phyloP scores from a whole-genome alignment of 2,797 vertebrate species.

The Neosilurus mollespiculum region DNA sequence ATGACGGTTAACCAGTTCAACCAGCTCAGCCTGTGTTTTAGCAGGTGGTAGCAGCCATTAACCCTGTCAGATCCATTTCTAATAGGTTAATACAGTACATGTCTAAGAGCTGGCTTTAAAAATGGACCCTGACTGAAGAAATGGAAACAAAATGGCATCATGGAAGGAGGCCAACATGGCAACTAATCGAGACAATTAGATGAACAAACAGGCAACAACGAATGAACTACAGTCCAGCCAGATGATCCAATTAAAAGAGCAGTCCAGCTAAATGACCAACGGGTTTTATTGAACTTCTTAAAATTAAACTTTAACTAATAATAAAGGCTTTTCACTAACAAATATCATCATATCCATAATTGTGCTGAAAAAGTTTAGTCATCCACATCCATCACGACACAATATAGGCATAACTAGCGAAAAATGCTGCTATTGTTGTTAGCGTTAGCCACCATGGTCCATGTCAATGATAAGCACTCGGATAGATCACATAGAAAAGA shows the following conservation, averaged over 20 bases:
- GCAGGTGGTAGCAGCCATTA: background rate
- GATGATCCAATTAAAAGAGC: constrained; percentile 11
- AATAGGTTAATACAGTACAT: background rate
- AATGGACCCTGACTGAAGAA: constrained; percentile 16
- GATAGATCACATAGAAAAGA: background rate
- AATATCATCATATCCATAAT: background rate
- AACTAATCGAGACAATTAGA: constrained; percentile 15
- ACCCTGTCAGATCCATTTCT: background rate
- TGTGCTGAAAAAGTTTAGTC: background rate
- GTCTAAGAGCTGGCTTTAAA: background rate
- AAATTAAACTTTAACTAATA: background rate
- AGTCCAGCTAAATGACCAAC: background rate
- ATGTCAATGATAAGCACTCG: background rate
- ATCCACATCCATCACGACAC: background rate
- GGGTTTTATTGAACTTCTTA: background rate
- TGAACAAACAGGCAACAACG: background rate
- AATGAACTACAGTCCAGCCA: background rate
- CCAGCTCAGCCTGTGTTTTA: background rate
- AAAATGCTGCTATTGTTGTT: constrained; percentile 2
- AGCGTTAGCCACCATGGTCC: constrained; percentile 4
- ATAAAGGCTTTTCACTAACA: background rate
- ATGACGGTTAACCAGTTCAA: background rate
- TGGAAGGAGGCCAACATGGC: constrained; percentile 9
- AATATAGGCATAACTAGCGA: background rate
- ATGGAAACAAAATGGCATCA: constrained; percentile 56